phyloP scores from a whole-genome alignment of 2,113 vertebrate genomes.

The Neolamprologus fasciatus region DNA sequence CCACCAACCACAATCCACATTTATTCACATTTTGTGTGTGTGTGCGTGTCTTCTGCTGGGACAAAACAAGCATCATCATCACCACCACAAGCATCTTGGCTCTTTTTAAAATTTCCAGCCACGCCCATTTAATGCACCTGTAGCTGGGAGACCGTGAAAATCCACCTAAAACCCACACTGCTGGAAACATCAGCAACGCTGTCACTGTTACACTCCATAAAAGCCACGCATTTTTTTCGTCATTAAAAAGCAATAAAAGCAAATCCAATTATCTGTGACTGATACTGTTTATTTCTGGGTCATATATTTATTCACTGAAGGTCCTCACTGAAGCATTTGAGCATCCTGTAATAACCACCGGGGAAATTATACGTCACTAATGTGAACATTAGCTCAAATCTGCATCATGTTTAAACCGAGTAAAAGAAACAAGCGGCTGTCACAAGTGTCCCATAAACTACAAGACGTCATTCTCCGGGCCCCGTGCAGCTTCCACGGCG shows the following conservation, averaged over 20 bases:
- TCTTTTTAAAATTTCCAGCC: background rate
- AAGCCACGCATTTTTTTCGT: background rate
- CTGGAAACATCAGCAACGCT: background rate
- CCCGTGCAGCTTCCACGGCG: conserved; percentile 30
- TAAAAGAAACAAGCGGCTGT: background rate
- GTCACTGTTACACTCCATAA: background rate
- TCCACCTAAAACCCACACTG: background rate
- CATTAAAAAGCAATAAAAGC: background rate
- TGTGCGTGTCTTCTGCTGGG: background rate
- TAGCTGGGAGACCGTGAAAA: background rate
- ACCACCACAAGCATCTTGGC: background rate
- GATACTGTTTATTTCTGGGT: background rate
- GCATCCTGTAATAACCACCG: background rate
- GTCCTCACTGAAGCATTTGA: background rate
- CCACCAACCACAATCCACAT: background rate
- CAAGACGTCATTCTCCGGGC: background rate
- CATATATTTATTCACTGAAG: background rate
- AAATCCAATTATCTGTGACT: background rate
- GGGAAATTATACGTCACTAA: background rate
- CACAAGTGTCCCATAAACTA: background rate
- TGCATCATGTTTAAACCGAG: background rate
- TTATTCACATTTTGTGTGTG: background rate
- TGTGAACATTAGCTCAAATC: background rate
- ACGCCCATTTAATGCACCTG: background rate
- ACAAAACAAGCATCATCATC: background rate